Percentiles rank a stretch among this genome's conserved stretches.
These are phyloP conservation scores for Scomber colias DNA, from an alignment of 2,113 vertebrate species.

Conservation along the genomic window DNA sequence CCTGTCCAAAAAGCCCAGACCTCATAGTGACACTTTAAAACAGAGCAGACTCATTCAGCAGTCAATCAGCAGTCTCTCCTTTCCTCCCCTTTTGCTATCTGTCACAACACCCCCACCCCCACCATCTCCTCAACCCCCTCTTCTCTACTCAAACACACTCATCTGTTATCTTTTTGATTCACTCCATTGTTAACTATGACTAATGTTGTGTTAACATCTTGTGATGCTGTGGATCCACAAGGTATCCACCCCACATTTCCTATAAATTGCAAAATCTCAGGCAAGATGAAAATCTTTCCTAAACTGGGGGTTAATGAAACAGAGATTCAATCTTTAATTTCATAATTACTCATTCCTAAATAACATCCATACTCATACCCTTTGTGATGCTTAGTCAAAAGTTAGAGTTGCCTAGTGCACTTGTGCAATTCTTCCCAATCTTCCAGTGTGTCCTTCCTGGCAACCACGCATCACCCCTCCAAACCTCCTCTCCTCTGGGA, in stretches of 20 bases:
- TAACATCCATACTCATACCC: not conserved
- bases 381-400: not conserved
- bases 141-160: slow-evolving; percentile 20
- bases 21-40: slow-evolving; percentile 72
- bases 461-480: not conserved
- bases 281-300: not conserved
- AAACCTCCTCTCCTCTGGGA: slow-evolving; percentile 19
- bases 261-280: not conserved
- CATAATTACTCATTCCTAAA: not conserved
- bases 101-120: not conserved
- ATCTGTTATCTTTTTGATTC: slow-evolving; percentile 11
- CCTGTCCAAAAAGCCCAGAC: slow-evolving; percentile 61
- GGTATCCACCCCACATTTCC: not conserved
- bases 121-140: not conserved
- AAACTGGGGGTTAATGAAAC: not conserved
- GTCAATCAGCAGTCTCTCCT: slow-evolving; percentile 61
- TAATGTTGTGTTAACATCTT: slow-evolving; percentile 10
- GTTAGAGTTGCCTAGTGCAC: not conserved
- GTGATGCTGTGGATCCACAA: slow-evolving; percentile 1
- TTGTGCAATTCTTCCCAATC: slow-evolving; percentile 2
- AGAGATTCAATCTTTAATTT: not conserved
- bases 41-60: slow-evolving; percentile 72
- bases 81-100: slow-evolving; percentile 44
- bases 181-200: not conserved
- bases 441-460: not conserved